Evolutionary conservation across 2,797 vertebrate genomes (phyloP).

Genomic region (Chrosomus eos): DNA sequence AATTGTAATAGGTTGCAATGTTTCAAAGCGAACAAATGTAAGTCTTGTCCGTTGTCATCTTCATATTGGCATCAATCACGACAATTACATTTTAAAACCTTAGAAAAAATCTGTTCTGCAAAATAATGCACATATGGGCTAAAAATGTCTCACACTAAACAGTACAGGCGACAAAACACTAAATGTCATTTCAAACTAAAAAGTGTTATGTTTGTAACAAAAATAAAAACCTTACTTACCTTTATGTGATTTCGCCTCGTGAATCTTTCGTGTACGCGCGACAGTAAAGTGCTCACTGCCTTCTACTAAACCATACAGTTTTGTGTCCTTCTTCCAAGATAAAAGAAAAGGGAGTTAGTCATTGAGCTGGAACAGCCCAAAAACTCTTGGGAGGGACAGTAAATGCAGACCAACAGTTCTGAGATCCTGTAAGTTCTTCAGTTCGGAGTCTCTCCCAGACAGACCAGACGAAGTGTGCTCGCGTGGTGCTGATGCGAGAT

Average conservation of each 20-base stretch:
- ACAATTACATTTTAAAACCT: background rate
- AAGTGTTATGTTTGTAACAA: background rate
- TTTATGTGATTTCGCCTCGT: constrained; percentile 26
- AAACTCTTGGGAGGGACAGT: constrained; percentile 10
- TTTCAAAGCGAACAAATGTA: background rate
- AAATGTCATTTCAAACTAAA: no score
- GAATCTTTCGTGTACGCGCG: constrained; percentile 4
- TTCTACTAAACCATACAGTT: background rate
- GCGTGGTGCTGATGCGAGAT: constrained; percentile 83
- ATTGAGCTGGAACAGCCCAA: constrained; percentile 18
- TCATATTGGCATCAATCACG: background rate
- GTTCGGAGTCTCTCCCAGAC: constrained; percentile 10
- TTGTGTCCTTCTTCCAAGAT: constrained; percentile 25
- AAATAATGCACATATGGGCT: constrained; percentile 13
- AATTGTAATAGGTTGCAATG: background rate
- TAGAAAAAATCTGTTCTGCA: background rate
- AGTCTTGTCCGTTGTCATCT: background rate
- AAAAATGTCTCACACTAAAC: background rate
- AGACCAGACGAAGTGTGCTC: constrained; percentile 35
- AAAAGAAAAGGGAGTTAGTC: constrained; percentile 22
- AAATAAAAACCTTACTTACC: constrained; percentile 18
- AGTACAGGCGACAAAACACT: background rate
- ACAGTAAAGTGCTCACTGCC: background rate
- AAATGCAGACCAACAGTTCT: background rate
- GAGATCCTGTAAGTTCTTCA: background rate